phyloP scores from a whole-genome alignment of 2,888 invertebrate species.

The Drosophila yooni region DNA sequence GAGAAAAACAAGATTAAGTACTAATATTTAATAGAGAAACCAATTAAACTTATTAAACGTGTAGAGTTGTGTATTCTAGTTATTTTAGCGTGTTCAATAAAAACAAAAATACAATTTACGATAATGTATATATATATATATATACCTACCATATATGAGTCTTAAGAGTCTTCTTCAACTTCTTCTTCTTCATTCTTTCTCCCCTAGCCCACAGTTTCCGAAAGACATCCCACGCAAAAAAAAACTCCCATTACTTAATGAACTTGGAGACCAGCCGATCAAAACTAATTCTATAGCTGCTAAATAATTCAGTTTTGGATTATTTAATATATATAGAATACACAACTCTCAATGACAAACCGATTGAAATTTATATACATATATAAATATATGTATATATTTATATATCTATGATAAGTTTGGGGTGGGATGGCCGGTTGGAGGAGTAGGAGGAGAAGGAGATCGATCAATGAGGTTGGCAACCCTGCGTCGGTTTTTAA shows the following conservation, averaged over 20 bases:
- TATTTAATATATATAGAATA: conserved; percentile 6
- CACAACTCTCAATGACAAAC: conserved; percentile 41
- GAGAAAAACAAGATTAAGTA: conserved; percentile 12
- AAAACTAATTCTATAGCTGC: not conserved
- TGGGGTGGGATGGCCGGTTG: not conserved
- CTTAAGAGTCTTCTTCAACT: not conserved
- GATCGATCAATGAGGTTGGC: conserved; percentile 2
- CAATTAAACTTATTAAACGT: conserved; percentile 16
- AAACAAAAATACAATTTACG: conserved; percentile 16
- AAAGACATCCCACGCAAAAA: not conserved
- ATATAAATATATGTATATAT: conserved; percentile 1
- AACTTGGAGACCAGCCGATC: conserved; percentile 9
- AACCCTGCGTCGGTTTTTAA: conserved; percentile 44
- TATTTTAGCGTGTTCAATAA: conserved; percentile 31
- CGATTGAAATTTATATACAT: conserved; percentile 13
- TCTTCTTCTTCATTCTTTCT: not conserved
- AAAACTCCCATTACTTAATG: not conserved
- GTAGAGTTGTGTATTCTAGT: conserved; percentile 59
- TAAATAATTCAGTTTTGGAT: not conserved
- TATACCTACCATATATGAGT: conserved; percentile 1
- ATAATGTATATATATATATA: conserved; percentile 34
- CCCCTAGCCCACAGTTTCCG: not conserved
- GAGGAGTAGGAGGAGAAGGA: not conserved
- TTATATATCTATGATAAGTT: conserved; percentile 9
- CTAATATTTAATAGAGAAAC: conserved; percentile 27